Evolutionary conservation across 2,113 vertebrate species (phyloP).

Genomic region (Gasterosteus aculeatus): DNA sequence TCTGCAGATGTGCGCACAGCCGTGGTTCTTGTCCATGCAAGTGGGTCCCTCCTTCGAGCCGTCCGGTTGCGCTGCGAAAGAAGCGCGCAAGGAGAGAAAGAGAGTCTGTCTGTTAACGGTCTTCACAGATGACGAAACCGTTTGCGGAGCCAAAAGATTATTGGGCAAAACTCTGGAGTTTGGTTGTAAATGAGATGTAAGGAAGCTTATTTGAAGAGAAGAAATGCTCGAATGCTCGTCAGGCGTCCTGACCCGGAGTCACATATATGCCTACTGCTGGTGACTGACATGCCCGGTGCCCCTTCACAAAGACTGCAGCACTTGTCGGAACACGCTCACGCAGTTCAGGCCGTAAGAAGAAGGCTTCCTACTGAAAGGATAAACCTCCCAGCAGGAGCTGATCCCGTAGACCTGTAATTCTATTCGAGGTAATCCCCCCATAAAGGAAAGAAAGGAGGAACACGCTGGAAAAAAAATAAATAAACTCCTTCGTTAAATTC

Average conservation of each 20-base stretch:
- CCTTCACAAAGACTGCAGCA: conserved; percentile 47
- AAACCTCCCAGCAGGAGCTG: conserved; percentile 69
- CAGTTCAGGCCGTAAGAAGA: conserved; percentile 60
- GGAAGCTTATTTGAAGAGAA: conserved; percentile 19
- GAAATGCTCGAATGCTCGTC: conserved; percentile 43
- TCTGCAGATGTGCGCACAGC: conserved; percentile 96
- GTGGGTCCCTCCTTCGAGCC: conserved; percentile 95
- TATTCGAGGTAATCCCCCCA: conserved; percentile 76
- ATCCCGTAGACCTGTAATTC: conserved; percentile 74
- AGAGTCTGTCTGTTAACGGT: conserved; percentile 17
- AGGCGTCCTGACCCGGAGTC: conserved; percentile 43
- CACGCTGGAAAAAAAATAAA: conserved; percentile 17
- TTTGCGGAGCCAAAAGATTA: conserved; percentile 17
- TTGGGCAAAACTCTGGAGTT: conserved; percentile 17
- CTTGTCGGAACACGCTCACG: conserved; percentile 69
- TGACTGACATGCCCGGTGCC: conserved; percentile 67
- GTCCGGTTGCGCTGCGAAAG: conserved; percentile 81
- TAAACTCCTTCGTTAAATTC: conserved; percentile 41
- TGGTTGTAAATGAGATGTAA: conserved; percentile 24
- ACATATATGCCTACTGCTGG: conserved; percentile 55
- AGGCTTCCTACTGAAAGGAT: conserved; percentile 67
- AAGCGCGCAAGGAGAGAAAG: conserved; percentile 21
- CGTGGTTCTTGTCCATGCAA: conserved; percentile 99
- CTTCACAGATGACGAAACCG: conserved; percentile 10
- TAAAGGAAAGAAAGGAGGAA: conserved; percentile 59